Percentiles rank a stretch among this genome's conserved stretches.
Conservation (phyloP, 1,140 invertebrate genomes). For the Paramacrobiotus metropolitanus region DNA sequence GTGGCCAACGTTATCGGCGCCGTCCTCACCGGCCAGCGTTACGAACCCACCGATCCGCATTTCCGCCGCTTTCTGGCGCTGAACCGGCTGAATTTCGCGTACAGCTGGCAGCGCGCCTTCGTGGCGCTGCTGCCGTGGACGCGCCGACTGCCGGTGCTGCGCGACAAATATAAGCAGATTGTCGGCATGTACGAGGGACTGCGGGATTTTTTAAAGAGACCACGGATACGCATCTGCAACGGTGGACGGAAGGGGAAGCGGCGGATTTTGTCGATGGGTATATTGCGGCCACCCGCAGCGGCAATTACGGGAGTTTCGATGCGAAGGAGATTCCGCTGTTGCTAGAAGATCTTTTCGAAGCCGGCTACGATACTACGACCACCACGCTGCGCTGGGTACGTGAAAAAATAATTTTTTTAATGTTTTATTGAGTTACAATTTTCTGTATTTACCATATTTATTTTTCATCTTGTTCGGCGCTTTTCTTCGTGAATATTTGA, state of each 20-base stretch:
- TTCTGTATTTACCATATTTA: too few species aligned
- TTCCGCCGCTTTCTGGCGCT: constrained; percentile 11
- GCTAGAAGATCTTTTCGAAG: background rate
- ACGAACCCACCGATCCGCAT: constrained; percentile 9
- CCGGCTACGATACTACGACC: background rate
- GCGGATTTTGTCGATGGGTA: background rate
- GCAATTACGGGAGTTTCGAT: too few species aligned
- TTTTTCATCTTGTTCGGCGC: too few species aligned
- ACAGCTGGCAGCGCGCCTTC: background rate
- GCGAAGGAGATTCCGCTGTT: background rate
- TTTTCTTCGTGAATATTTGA: too few species aligned
- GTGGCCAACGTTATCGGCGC: background rate
- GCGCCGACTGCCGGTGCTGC: background rate
- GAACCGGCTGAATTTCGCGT: background rate
- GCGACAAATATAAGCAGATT: too few species aligned
- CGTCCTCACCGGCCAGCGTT: background rate
- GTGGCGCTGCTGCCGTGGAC: background rate
- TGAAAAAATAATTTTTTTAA: too few species aligned
- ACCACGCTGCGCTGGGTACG: background rate
- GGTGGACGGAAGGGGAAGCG: background rate
- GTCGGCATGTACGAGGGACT: too few species aligned
- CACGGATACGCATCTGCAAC: background rate
- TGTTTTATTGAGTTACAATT: too few species aligned
- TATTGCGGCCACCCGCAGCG: too few species aligned
- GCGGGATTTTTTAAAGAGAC: too few species aligned